Base-by-base conservation (phyloP, 2,113 vertebrate species). In the Plectropomus leopardus region DNA sequence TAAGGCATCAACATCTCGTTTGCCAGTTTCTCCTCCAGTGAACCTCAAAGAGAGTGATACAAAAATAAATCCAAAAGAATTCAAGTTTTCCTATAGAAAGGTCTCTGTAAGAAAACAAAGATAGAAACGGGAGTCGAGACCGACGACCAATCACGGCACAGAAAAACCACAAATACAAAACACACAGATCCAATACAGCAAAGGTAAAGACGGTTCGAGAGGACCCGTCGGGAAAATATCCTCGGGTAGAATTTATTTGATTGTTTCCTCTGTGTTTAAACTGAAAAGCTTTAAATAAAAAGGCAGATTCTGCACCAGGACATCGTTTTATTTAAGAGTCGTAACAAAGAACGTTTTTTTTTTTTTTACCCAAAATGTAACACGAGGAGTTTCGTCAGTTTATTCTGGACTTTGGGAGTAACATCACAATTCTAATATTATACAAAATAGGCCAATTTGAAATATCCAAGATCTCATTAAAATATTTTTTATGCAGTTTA, bases 61-160 rank as follows among this genome's bases (percentile, higher is more conserved):
- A 89, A 89, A 92, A 93, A 91, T 67, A 88, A 85, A 81, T 65
- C 48, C 32, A 78, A 89, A 92, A 92, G 48, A 83, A 90, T 85
- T 93, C 64, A 89, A 86, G 86, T 88, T 89, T 84, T 71, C 60
- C 76, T 69, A 80, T 86, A 75, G 68, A 89, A 92, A 86, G 75
- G 26, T 76, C 45, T 83, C 58, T 44, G 70, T 89, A 82, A 67
- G 32, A 86, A 94, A 90, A 78, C 42, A 61, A 82, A 44, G 9
- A 55, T 23, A 87, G 14, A 82, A 85, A 91, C 58, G 36, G 72
- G 26, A 73, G 83, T 24, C 17, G 34, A 77, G 45, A 78, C 47
- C 40, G 14, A 80, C 61, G 57, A 65, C 67, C 73, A 57, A 78
- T 48, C 68, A 90, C 84, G 8, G 51, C 80, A 91, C 89, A 69